Conservation (phyloP, 2,113 vertebrate genomes). For the Uropsilus gracilis region DNA sequence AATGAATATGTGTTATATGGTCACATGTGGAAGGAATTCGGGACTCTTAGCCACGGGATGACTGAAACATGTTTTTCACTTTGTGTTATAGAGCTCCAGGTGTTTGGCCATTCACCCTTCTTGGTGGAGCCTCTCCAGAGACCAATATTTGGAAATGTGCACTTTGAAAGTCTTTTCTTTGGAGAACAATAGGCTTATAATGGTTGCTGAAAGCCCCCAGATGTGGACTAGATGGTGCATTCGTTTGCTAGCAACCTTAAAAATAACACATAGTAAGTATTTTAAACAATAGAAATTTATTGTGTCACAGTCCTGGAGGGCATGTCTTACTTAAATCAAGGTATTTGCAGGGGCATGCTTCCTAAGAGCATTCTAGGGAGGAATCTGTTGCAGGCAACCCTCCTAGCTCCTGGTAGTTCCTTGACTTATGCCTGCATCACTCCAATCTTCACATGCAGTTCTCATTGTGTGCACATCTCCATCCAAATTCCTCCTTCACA, state of each 20-base stretch:
- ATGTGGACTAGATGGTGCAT: not conserved
- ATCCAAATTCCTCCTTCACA: not conserved
- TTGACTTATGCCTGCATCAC: not conserved
- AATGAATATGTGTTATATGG: not conserved
- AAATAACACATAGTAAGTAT: not conserved
- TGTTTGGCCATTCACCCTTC: not conserved
- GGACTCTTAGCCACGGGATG: not conserved
- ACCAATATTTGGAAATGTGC: not conserved
- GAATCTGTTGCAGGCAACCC: not conserved
- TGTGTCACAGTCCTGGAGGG: not conserved
- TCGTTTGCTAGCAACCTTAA: not conserved
- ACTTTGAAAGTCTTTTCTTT: not conserved
- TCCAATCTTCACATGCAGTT: not conserved
- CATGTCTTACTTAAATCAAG: not conserved
- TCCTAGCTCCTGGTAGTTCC: not conserved
- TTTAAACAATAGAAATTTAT: not conserved
- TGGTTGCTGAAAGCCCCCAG: not conserved
- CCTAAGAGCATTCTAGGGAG: not conserved
- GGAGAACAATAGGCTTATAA: not conserved
- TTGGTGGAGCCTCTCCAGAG: not conserved
- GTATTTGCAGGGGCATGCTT: not conserved
- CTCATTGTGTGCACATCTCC: not conserved
- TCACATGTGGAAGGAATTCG: constrained; percentile 6
- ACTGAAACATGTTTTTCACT: not conserved
- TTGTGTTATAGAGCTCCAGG: not conserved